Evolutionary conservation across 1,140 invertebrate genomes (phyloP).

Genomic region (Calliphora vicina): DNA sequence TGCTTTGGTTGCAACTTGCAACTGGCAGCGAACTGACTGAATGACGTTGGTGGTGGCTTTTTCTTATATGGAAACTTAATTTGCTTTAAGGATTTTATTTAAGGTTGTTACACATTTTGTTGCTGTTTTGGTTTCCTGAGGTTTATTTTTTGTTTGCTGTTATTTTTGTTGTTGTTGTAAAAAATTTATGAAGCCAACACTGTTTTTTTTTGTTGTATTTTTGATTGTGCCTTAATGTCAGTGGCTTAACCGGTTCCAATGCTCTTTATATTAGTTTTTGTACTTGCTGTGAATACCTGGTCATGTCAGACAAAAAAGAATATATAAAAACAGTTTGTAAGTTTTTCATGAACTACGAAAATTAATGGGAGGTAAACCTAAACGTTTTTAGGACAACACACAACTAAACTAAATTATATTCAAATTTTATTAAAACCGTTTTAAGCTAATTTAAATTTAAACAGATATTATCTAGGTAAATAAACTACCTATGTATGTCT

Average conservation of each 20-base stretch:
- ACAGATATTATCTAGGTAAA: too few species aligned
- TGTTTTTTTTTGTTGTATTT: not conserved
- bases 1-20: too few species aligned
- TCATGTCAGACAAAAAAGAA: not conserved
- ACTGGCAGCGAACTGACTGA: too few species aligned
- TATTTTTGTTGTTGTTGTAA: not conserved
- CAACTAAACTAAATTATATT: too few species aligned
- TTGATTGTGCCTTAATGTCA: not conserved
- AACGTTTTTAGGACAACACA: not conserved
- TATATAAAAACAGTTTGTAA: not conserved
- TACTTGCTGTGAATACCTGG: not conserved
- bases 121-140: not conserved
- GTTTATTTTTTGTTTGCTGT: not conserved
- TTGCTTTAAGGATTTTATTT: not conserved
- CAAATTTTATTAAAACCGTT: too few species aligned
- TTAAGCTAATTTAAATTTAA: too few species aligned
- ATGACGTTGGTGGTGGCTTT: not conserved
- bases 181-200: not conserved
- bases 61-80: not conserved
- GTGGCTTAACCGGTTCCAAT: constrained; percentile 24
- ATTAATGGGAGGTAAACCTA: not conserved
- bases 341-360: not conserved
- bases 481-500: too few species aligned
- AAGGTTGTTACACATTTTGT: constrained; percentile 2
- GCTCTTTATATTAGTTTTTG: constrained; percentile 17